Base-by-base conservation (phyloP, 1,140 invertebrate genomes). In the Calliopsis andreniformis region DNA sequence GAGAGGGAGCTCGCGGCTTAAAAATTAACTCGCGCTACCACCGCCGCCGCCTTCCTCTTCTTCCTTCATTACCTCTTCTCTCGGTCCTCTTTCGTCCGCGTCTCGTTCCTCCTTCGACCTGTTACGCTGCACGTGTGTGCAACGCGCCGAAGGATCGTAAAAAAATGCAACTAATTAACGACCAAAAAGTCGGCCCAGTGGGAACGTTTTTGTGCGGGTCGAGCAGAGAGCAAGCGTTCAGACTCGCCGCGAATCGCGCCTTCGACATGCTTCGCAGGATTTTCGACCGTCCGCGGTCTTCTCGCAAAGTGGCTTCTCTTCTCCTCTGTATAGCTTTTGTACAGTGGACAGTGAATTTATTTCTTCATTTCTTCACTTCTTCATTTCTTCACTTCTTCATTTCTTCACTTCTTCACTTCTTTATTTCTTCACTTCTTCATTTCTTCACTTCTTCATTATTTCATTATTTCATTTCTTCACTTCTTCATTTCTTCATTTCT, bases 101-200 rank as follows among this genome's bases (percentile, higher is more conserved):
- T 49, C 55, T 64, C 58, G 18, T 62, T 30, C 42, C 77, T 28
- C 28, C 53, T 23, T 30, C 20, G 55, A 25, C 28, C 20, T 58
- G 35, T 73, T 59, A 49, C 62, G 25, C 73, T 78, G 81, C 79
- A 82, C 83, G 81, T 82, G 86, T 78, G 67, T 72, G 49, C 42
- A 23, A 51, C 45, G 55, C 53, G 58, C 3, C 42, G 71, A 49
- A 62, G 42, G 76, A 80, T 84, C 75, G 64, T 83, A 81, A 84
- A 86, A 82, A 84, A 82, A 86, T 80, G 79, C 80, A 79, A 86
- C 82, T 83, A 84, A 86, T 84, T 82, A 84, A 82, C 73, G 77
- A 80, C 68, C 53, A 86, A 86, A 86, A 84, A 85, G 53, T 83
- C 28, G 23, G 47, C 32, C 16, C 76, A 79, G 47, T 62, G 63